phyloP scores from a whole-genome alignment of 1,140 invertebrate genomes.

The Himalopsyche phryganea region DNA sequence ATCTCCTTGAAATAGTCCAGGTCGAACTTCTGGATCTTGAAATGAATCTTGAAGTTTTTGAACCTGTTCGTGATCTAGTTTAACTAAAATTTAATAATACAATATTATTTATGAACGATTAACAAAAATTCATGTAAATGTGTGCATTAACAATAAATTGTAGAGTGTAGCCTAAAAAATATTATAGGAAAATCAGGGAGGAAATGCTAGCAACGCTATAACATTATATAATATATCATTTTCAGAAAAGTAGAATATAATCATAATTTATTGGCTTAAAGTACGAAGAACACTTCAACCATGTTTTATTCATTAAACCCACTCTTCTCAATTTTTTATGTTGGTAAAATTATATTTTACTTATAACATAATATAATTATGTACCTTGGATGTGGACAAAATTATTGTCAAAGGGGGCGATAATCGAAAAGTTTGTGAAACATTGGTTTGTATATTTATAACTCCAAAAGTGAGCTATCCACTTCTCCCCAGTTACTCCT shows the following conservation, averaged over 20 bases:
- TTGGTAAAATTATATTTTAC: too few species aligned
- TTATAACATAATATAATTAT: too few species aligned
- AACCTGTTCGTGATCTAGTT: constrained; percentile 16
- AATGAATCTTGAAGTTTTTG: constrained; percentile 30
- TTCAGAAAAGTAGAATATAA: background rate
- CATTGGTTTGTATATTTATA: too few species aligned
- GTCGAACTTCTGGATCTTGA: constrained; percentile 63
- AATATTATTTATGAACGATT: background rate
- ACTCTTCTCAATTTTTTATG: too few species aligned
- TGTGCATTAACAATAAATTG: background rate
- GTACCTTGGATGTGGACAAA: too few species aligned
- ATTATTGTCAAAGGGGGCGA: too few species aligned
- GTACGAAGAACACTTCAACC: too few species aligned
- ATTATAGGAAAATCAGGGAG: background rate
- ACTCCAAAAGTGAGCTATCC: too few species aligned
- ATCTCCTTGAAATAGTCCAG: constrained; percentile 66
- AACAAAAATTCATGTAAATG: background rate
- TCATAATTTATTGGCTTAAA: too few species aligned
- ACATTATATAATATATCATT: background rate
- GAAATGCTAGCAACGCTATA: background rate
- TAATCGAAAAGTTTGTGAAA: too few species aligned
- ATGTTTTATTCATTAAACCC: too few species aligned
- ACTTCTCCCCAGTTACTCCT: too few species aligned
- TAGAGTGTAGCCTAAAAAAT: background rate
- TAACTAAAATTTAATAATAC: constrained; percentile 14